These are phyloP conservation scores for Thyatira batis DNA, from an alignment of 2,888 invertebrate species.

Conservation along the genomic window DNA sequence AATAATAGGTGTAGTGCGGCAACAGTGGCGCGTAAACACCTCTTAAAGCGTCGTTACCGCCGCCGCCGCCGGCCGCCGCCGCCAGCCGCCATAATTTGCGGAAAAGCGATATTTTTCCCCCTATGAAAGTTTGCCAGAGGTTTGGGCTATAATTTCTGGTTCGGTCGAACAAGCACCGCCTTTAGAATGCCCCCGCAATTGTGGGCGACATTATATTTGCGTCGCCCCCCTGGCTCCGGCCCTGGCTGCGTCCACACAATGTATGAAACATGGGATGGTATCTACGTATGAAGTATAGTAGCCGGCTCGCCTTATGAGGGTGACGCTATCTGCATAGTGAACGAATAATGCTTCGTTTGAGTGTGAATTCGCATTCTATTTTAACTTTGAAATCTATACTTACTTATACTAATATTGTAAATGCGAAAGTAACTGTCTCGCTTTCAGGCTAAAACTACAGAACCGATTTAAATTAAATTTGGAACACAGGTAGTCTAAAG, in stretches of 20 bases:
- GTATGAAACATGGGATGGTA: background rate
- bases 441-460: no score
- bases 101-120: background rate
- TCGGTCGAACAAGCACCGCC: background rate
- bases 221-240: background rate
- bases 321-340: background rate
- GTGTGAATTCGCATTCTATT: no score
- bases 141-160: background rate
- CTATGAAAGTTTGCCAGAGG: conserved; percentile 2
- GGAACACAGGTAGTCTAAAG: no score
- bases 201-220: background rate
- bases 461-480: no score
- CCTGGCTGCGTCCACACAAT: background rate
- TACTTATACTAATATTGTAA: no score
- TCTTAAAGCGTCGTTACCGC: background rate
- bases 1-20: background rate
- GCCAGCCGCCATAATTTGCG: background rate
- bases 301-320: background rate
- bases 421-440: no score
- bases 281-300: background rate
- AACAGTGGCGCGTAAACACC: background rate
- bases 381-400: no score
- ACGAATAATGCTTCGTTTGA: no score
- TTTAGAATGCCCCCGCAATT: background rate
- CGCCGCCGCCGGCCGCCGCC: no score